Conservation (phyloP, 2,113 vertebrate genomes). For the Ranitomeya variabilis region DNA sequence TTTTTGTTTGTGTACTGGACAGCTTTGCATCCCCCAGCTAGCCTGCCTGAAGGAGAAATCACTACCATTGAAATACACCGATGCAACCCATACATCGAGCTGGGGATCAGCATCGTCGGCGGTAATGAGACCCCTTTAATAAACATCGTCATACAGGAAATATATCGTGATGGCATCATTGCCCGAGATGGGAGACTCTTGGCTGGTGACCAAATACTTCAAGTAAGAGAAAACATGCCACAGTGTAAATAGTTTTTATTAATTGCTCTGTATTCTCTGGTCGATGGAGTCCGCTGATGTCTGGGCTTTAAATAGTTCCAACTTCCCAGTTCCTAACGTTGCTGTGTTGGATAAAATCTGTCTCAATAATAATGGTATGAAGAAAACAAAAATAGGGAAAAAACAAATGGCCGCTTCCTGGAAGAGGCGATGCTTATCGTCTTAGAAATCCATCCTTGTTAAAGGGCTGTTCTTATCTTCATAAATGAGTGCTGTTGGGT, state of each 20-base stretch:
- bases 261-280: background rate
- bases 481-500: too few relatives aligned
- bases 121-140: conserved; percentile 97
- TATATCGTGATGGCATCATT: conserved; percentile 94
- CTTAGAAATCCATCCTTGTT: background rate
- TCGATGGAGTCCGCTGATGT: conserved; percentile 23
- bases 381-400: background rate
- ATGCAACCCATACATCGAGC: conserved; percentile 91
- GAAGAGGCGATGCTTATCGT: background rate
- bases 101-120: conserved; percentile 96
- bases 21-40: conserved; percentile 82
- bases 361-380: background rate
- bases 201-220: conserved; percentile 96
- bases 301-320: conserved; percentile 4
- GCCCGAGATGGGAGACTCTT: conserved; percentile 93
- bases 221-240: conserved; percentile 72
- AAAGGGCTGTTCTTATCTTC: background rate
- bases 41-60: conserved; percentile 95
- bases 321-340: background rate
- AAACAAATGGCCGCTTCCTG: background rate
- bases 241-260: background rate
- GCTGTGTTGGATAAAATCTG: background rate
- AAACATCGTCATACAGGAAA: conserved; percentile 97
- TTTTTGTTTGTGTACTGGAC: conserved; percentile 64
- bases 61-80: conserved; percentile 95